These are phyloP conservation scores for Cerastis rubricosa DNA, from an alignment of 2,888 invertebrate genomes.

Conservation along the genomic window DNA sequence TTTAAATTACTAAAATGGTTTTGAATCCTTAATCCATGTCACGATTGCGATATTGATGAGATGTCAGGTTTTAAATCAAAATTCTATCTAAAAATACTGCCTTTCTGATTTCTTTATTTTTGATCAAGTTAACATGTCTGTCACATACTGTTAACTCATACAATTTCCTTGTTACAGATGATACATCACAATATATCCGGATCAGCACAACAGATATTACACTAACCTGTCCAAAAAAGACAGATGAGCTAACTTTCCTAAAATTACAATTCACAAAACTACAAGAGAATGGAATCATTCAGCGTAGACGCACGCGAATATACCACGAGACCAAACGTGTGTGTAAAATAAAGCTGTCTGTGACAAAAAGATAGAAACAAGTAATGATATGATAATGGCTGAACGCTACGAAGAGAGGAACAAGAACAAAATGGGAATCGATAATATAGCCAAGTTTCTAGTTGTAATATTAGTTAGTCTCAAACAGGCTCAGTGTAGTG, in stretches of 20 bases:
- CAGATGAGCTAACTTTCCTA: slow-evolving; percentile 70
- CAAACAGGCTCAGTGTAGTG: slow-evolving; percentile 73
- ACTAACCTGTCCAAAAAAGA: slow-evolving; percentile 52
- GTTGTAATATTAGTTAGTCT: slow-evolving; percentile 75
- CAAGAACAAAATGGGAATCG: slow-evolving; percentile 68
- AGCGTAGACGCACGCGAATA: slow-evolving; percentile 53
- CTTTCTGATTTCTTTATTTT: not conserved
- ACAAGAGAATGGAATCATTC: slow-evolving; percentile 78
- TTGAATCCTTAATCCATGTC: not conserved
- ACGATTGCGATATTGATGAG: too few relatives aligned
- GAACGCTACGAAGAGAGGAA: slow-evolving; percentile 61
- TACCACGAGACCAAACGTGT: slow-evolving; percentile 47
- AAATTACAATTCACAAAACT: slow-evolving; percentile 68
- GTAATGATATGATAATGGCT: slow-evolving; percentile 82
- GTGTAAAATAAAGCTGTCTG: slow-evolving; percentile 39
- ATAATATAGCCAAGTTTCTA: slow-evolving; percentile 73
- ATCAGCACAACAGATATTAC: slow-evolving; percentile 42
- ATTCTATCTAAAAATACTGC: too few relatives aligned
- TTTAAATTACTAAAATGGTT: not conserved
- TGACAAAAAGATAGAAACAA: slow-evolving; percentile 49
- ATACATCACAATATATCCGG: slow-evolving; percentile 37
- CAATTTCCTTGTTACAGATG: slow-evolving; percentile 59
- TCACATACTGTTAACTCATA: slow-evolving; percentile 52
- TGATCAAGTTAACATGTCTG: slow-evolving; percentile 17
- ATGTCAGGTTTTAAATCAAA: too few relatives aligned